Base-by-base conservation (phyloP, 1,140 invertebrate species). In the Pararge aegeria region DNA sequence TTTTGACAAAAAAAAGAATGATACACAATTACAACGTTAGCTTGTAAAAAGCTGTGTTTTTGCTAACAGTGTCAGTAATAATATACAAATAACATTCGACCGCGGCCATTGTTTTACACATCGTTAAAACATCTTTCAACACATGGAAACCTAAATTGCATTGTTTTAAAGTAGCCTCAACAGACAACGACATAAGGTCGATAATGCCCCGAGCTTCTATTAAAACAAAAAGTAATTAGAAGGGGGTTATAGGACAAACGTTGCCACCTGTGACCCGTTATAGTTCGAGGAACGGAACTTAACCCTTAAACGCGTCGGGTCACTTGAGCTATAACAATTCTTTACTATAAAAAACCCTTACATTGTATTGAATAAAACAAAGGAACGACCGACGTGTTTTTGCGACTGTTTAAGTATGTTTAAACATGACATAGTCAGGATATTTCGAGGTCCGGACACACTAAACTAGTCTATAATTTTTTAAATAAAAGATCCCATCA, bases 201-300 rank as follows among this genome's bases (percentile, higher is more conserved):
- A 44, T 29, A 29, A 13, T 55, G 4, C 19, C 44, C 20, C n/a
- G 20, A 16, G 2, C 16, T 1, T 42, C 18, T 42, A 42, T 16
- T 42, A 42, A 42, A 50, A 27, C 16, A 52, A 34, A 37, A 52
- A 52, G 38, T 37, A 55, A 55, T 55, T 55, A 40, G 20, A 29
- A 40, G 46, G 34, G 53, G 52, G 53, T 3, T 49, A 37, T 30
- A 46, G 37, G 51, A 64, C 56, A 56, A 49, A 58, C 48, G 53
- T 53, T 52, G 40, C 64, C 67, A 69, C 63, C 67, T 69, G 67
- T 55, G 38, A 29, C 27, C 44, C 56, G 57, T 64, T 56, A 62
- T 55, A 55, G 30, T 69, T 65, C 66, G 42, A 53, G 40, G 67
- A 69, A 69, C 50, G 55, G 44, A 55, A 55, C 53, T 46, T 24